phyloP scores from a whole-genome alignment of 2,888 invertebrate species.

The Drosophila mettleri region DNA sequence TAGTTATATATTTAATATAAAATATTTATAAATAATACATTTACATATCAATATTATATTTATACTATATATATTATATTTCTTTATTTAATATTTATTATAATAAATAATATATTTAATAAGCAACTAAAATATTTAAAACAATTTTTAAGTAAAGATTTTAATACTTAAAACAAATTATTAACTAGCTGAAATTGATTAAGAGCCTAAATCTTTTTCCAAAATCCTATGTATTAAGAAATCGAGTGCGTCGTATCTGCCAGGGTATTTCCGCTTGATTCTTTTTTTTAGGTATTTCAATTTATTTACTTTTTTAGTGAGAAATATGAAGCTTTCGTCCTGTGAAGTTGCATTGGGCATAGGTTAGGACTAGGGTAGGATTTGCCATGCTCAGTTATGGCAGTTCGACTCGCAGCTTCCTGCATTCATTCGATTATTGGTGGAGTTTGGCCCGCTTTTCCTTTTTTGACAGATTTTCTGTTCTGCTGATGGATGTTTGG shows the following conservation, averaged over 20 bases:
- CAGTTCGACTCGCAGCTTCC: slow-evolving; percentile 16
- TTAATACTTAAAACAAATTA: too few species aligned
- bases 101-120: too few species aligned
- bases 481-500: slow-evolving; percentile 40
- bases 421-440: slow-evolving; percentile 55
- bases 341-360: slow-evolving; percentile 20
- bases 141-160: too few species aligned
- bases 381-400: slow-evolving; percentile 13
- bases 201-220: too few species aligned
- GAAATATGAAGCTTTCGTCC: slow-evolving; percentile 50
- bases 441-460: background rate
- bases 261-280: background rate
- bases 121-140: too few species aligned
- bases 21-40: too few species aligned
- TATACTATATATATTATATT: too few species aligned
- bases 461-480: slow-evolving; percentile 22
- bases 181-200: too few species aligned
- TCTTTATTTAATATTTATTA: too few species aligned
- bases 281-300: background rate
- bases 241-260: background rate
- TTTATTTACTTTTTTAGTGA: background rate
- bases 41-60: too few species aligned
- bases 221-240: too few species aligned
- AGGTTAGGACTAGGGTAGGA: slow-evolving; percentile 8
- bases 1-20: too few species aligned